Percentiles rank a stretch among this genome's conserved stretches.
Evolutionary conservation across 2,113 vertebrate genomes (phyloP).

Genomic region (Condylura cristata): DNA sequence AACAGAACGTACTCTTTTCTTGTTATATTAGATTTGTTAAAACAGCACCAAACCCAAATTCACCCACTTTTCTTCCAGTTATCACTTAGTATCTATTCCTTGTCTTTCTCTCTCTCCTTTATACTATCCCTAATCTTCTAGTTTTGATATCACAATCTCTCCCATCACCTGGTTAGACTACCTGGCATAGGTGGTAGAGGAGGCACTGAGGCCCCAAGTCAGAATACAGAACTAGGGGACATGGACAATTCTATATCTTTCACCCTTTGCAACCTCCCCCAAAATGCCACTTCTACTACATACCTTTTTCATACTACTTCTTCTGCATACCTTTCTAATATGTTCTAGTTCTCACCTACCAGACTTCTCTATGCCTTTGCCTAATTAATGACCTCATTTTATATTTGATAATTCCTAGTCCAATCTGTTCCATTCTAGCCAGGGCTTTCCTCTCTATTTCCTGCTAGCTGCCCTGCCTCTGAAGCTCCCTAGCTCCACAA

Average conservation of each 20-base stretch:
- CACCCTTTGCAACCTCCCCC: no score
- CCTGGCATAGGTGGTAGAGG: no score
- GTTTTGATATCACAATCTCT: not conserved
- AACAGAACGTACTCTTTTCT: not conserved
- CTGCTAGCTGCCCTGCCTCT: not conserved
- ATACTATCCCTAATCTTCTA: not conserved
- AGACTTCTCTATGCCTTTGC: not conserved
- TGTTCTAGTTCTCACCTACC: not conserved
- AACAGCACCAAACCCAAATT: not conserved
- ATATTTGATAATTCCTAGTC: not conserved
- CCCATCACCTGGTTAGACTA: not conserved
- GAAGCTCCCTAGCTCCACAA: not conserved
- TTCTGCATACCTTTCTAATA: not conserved
- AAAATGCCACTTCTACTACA: not conserved
- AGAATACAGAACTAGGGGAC: not conserved
- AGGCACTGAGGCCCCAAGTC: not conserved
- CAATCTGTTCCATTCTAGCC: not conserved
- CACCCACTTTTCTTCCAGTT: not conserved
- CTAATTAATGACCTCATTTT: not conserved
- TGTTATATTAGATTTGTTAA: not conserved
- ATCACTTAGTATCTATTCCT: not conserved
- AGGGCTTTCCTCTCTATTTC: not conserved
- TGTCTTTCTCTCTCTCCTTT: not conserved
- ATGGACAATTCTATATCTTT: not conserved
- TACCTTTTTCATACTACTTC: no score